Evolutionary conservation across 2,888 invertebrate species (phyloP).

Genomic region (Orchesella flavescens): DNA sequence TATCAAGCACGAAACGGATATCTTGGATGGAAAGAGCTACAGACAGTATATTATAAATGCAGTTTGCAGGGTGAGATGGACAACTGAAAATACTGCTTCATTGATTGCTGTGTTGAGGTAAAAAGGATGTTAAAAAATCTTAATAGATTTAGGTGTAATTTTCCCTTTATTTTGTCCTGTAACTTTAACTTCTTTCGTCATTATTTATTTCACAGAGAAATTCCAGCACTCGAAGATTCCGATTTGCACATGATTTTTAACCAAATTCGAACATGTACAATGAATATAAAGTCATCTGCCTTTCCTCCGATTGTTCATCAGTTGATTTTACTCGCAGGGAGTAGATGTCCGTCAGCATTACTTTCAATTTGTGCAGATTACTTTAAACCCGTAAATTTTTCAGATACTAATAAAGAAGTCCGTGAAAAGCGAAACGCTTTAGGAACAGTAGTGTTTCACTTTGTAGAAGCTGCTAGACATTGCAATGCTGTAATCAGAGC

Average conservation of each 20-base stretch:
- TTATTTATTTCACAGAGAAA: constrained; percentile 63
- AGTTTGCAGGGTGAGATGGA: constrained; percentile 65
- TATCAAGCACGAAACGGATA: constrained; percentile 64
- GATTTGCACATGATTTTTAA: constrained; percentile 57
- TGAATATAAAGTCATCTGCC: constrained; percentile 41
- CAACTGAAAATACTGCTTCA: constrained; percentile 61
- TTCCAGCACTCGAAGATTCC: constrained; percentile 54
- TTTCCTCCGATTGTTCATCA: constrained; percentile 67
- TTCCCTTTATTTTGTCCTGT: neutral
- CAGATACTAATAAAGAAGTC: constrained; percentile 7
- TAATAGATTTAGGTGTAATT: neutral
- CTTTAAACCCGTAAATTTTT: constrained; percentile 34
- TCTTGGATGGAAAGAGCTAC: constrained; percentile 54
- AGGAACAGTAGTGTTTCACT: constrained; percentile 68
- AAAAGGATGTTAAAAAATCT: neutral
- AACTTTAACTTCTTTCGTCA: neutral
- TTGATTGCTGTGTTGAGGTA: constrained; percentile 66
- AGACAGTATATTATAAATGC: constrained; percentile 58
- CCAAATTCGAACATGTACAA: constrained; percentile 27
- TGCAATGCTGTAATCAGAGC: constrained; percentile 53
- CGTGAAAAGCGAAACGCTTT: constrained; percentile 63
- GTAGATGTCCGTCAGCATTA: constrained; percentile 35
- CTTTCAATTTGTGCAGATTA: constrained; percentile 57
- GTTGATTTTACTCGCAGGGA: constrained; percentile 60
- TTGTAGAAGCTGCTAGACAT: constrained; percentile 64